Evolutionary conservation across 1,140 invertebrate genomes (phyloP).

Genomic region (Oncopodura yosiiana): DNA sequence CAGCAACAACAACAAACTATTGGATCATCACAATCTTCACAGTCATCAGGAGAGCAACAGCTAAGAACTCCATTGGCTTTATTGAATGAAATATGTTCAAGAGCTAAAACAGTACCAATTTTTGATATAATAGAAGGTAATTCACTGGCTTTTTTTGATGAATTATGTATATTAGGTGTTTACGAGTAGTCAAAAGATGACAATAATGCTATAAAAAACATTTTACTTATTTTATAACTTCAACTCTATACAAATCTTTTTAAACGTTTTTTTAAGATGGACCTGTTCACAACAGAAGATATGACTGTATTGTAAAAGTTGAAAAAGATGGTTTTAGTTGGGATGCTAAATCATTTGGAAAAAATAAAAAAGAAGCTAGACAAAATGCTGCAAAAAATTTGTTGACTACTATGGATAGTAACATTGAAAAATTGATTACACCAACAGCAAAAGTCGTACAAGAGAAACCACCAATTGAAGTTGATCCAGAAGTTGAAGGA

Average conservation of each 20-base stretch:
- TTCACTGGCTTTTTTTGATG: too few relatives aligned
- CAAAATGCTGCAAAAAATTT: slow-evolving; percentile 30
- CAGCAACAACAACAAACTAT: too few relatives aligned
- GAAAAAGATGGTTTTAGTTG: slow-evolving; percentile 8
- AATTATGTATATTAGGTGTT: too few relatives aligned
- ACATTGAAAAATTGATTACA: slow-evolving; percentile 1
- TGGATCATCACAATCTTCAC: too few relatives aligned
- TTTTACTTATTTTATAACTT: too few relatives aligned
- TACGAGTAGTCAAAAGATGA: too few relatives aligned
- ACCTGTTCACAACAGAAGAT: slow-evolving; percentile 16
- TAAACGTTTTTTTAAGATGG: slow-evolving; percentile 8
- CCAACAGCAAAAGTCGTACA: background rate
- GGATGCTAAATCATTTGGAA: slow-evolving; percentile 17
- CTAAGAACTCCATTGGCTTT: slow-evolving; percentile 26
- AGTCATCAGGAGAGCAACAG: too few relatives aligned
- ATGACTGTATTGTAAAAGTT: slow-evolving; percentile 18
- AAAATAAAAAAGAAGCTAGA: slow-evolving; percentile 31
- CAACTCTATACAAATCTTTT: too few relatives aligned
- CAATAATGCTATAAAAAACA: too few relatives aligned
- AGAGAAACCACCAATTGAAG: slow-evolving; percentile 1
- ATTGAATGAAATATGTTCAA: slow-evolving; percentile 33
- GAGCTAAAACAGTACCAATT: slow-evolving; percentile 14
- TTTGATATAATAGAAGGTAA: slow-evolving; percentile 1
- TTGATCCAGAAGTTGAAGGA: slow-evolving; percentile 26
- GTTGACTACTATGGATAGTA: slow-evolving; percentile 16